Conservation (phyloP, 92 coral and sea anemone species). For the Epizoanthus stellaris region DNA sequence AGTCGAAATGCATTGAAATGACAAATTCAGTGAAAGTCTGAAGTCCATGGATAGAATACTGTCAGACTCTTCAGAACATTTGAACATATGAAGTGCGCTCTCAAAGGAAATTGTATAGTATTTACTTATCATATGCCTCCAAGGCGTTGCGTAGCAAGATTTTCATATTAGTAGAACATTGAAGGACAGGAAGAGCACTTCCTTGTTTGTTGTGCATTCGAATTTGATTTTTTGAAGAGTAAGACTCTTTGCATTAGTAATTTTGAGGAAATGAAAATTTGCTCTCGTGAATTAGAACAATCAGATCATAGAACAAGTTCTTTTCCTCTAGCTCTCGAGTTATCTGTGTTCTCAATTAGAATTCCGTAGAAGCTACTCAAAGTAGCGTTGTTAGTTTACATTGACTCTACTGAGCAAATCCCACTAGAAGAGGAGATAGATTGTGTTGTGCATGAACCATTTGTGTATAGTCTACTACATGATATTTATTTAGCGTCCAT, state of each 20-base stretch:
- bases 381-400: slow-evolving; percentile 20
- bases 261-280: slow-evolving; percentile 1
- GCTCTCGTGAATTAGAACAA: not conserved
- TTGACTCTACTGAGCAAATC: not conserved
- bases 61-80: slow-evolving; percentile 18
- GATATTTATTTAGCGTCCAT: slow-evolving; percentile 36
- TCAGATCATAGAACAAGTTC: not conserved
- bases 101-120: slow-evolving; percentile 25
- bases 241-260: slow-evolving; percentile 11
- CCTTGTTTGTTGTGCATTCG: not conserved
- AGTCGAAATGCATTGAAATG: not conserved
- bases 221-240: slow-evolving; percentile 27
- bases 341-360: not conserved
- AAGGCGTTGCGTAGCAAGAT: slow-evolving; percentile 23
- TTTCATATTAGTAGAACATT: slow-evolving; percentile 16
- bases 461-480: slow-evolving; percentile 23
- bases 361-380: not conserved
- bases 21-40: not conserved
- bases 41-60: not conserved
- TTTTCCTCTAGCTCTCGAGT: not conserved
- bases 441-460: slow-evolving; percentile 21
- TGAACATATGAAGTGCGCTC: slow-evolving; percentile 1
- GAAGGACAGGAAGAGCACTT: not conserved
- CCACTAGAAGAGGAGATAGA: not conserved
- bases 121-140: not conserved